These are phyloP conservation scores for Galaxea fascicularis DNA, from an alignment of 92 coral and sea anemone genomes.

Conservation along the genomic window DNA sequence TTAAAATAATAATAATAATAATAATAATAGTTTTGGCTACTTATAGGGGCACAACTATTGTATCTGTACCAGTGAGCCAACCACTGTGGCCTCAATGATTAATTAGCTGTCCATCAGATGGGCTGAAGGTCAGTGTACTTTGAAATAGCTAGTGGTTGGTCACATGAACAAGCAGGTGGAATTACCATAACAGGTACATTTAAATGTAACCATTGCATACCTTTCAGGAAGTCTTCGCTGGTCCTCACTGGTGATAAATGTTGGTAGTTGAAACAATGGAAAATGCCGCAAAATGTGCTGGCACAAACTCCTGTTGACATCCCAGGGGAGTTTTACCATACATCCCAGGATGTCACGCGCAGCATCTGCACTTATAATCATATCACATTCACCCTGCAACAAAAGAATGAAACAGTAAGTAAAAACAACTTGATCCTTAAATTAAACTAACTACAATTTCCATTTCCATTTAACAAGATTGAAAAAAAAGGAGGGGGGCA, in stretches of 20 bases:
- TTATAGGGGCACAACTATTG: too few relatives aligned
- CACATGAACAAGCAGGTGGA: not conserved
- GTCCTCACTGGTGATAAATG: not conserved
- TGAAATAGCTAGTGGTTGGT: not conserved
- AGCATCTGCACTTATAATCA: not conserved
- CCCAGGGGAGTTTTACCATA: not conserved
- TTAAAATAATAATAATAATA: not conserved
- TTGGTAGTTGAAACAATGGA: not conserved
- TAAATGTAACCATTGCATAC: not conserved
- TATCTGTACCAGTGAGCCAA: too few relatives aligned
- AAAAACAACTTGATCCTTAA: not conserved
- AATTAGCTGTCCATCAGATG: too few relatives aligned
- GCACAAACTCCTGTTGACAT: slow-evolving; percentile 6
- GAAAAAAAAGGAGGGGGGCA: not conserved
- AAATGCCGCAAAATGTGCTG: not conserved
- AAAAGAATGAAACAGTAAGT: not conserved
- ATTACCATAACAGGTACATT: not conserved
- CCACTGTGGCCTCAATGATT: too few relatives aligned
- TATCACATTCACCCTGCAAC: not conserved
- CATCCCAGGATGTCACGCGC: not conserved
- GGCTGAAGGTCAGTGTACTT: not conserved
- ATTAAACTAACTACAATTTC: too few relatives aligned
- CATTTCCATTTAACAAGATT: not conserved
- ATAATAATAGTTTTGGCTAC: too few relatives aligned
- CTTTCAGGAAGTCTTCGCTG: not conserved